A percentile compares a stretch with the other conserved stretches of the same genome.
Evolutionary conservation across 2,888 invertebrate species (phyloP).

Genomic region (Synergus gifuensis): DNA sequence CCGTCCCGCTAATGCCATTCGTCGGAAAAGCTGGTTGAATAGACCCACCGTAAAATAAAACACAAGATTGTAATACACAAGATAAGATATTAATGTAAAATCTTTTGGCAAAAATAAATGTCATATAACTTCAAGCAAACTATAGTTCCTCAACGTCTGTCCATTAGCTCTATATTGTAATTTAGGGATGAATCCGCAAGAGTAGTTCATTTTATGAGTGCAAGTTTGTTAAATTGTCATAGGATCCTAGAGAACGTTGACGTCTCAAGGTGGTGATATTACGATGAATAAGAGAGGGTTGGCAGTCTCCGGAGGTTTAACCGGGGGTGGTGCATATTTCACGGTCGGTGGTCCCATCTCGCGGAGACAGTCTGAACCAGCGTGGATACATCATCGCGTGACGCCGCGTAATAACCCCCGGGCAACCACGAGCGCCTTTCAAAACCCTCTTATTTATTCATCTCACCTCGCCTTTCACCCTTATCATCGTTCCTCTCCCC

Average conservation of each 20-base stretch:
- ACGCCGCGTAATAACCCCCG: slow-evolving; percentile 75
- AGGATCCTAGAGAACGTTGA: slow-evolving; percentile 49
- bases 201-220: neutral
- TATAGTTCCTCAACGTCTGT: neutral
- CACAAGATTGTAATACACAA: neutral
- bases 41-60: too few species aligned
- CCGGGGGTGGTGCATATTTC: slow-evolving; percentile 76
- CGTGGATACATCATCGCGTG: slow-evolving; percentile 77
- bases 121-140: neutral
- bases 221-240: neutral
- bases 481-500: slow-evolving; percentile 15
- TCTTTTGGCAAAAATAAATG: neutral
- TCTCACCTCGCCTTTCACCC: slow-evolving; percentile 68
- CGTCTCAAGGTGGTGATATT: slow-evolving; percentile 71
- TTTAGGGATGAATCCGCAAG: neutral
- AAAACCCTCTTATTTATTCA: slow-evolving; percentile 77
- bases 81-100: neutral
- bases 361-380: slow-evolving; percentile 77
- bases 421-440: slow-evolving; percentile 70
- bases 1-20: too few species aligned
- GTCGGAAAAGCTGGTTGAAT: too few species aligned
- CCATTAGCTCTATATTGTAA: neutral
- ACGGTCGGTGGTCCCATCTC: slow-evolving; percentile 77
- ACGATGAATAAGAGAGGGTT: slow-evolving; percentile 69
- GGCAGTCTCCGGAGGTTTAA: slow-evolving; percentile 68